Conservation (phyloP, 1,140 invertebrate species). For the Dreissena polymorpha region DNA sequence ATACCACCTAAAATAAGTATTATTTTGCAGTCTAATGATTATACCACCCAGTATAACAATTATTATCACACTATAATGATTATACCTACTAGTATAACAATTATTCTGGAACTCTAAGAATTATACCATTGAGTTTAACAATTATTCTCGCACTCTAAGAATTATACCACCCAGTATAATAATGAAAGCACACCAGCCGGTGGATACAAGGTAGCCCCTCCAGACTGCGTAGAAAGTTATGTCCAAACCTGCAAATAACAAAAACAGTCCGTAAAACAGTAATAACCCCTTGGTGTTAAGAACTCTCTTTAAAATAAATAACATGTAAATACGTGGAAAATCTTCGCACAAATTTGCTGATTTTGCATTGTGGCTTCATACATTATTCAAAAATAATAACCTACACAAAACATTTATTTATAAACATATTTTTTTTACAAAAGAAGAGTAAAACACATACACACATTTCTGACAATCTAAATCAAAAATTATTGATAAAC, state of each 20-base stretch:
- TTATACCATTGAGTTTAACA: too few species aligned
- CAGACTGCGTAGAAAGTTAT: constrained; percentile 40
- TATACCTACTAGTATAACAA: too few species aligned
- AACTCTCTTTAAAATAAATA: not conserved
- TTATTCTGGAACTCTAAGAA: constrained; percentile 4
- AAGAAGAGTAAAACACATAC: not conserved
- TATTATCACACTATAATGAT: too few species aligned
- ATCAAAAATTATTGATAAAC: too few species aligned
- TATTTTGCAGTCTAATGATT: too few species aligned
- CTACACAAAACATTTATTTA: not conserved
- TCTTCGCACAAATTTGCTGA: not conserved
- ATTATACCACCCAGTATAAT: constrained; percentile 44
- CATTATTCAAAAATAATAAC: not conserved
- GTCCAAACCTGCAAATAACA: constrained; percentile 37
- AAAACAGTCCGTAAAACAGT: too few species aligned
- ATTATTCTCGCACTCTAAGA: constrained; percentile 41
- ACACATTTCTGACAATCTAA: too few species aligned
- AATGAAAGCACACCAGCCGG: constrained; percentile 41
- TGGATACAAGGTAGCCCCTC: constrained; percentile 37
- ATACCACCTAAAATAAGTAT: too few species aligned
- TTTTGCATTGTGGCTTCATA: not conserved
- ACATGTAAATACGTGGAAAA: not conserved
- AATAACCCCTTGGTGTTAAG: not conserved
- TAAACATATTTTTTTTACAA: not conserved
- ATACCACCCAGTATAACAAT: too few species aligned